Evolutionary conservation across 1,140 invertebrate genomes (phyloP).

Genomic region (Rhynchophorus ferrugineus): DNA sequence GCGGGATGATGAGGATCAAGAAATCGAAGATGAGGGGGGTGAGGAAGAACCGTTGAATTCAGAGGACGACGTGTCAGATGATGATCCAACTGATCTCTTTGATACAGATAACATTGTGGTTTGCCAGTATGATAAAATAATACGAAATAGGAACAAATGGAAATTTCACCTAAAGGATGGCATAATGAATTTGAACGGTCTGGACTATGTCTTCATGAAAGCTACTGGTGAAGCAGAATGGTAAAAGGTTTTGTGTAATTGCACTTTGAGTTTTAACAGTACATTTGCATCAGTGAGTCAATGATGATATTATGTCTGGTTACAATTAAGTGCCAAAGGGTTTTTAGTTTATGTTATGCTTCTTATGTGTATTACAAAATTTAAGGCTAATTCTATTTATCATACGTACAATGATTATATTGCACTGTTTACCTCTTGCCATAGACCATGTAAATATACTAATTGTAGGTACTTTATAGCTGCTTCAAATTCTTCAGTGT

Average conservation of each 20-base stretch:
- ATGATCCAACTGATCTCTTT: constrained; percentile 90
- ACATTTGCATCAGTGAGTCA: background rate
- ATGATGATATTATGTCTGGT: background rate
- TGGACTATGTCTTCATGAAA: constrained; percentile 98
- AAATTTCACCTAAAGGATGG: constrained; percentile 99
- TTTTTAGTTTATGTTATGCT: too few relatives aligned
- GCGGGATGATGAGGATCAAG: constrained; percentile 68
- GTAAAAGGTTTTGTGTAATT: constrained; percentile 49
- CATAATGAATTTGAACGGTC: constrained; percentile 97
- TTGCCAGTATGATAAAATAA: constrained; percentile 99
- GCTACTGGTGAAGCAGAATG: constrained; percentile 98
- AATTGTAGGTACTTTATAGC: too few relatives aligned
- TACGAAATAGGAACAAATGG: constrained; percentile 96
- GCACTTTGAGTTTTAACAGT: background rate
- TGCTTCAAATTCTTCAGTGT: too few relatives aligned
- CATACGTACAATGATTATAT: too few relatives aligned
- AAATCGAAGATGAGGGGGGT: constrained; percentile 64
- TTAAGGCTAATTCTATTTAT: too few relatives aligned
- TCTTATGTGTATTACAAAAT: too few relatives aligned
- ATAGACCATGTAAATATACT: too few relatives aligned
- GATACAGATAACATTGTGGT: constrained; percentile 98
- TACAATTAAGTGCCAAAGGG: background rate
- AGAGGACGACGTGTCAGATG: constrained; percentile 94
- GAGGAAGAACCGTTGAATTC: constrained; percentile 92
- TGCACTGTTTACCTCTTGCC: too few relatives aligned